A percentile compares a stretch with the other conserved stretches of the same genome.
Conservation (phyloP, 2,888 invertebrate genomes). For the Heliconius hortense region DNA sequence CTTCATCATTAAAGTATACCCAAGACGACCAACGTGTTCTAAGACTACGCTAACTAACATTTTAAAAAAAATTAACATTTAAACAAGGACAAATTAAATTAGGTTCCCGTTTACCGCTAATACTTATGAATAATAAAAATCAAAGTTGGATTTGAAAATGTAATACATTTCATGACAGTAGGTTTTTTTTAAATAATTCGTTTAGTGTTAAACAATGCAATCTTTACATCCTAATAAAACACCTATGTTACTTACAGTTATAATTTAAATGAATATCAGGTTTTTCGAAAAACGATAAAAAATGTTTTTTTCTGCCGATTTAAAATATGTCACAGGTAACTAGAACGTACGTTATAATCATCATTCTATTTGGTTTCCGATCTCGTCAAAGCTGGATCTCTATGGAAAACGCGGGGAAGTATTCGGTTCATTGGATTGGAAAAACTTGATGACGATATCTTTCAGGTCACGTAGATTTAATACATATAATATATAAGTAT, state of each 20-base stretch:
- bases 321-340: neutral
- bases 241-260: too few relatives aligned
- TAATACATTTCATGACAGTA: too few relatives aligned
- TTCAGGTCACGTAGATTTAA: slow-evolving; percentile 4
- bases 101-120: neutral
- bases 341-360: neutral
- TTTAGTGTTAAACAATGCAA: too few relatives aligned
- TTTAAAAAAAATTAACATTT: neutral
- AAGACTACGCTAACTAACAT: neutral
- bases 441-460: slow-evolving; percentile 15
- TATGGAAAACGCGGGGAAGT: neutral
- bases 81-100: neutral
- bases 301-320: neutral
- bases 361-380: slow-evolving; percentile 12
- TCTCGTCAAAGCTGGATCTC: neutral
- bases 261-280: too few relatives aligned
- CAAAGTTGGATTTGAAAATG: too few relatives aligned
- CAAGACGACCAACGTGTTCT: neutral
- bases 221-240: too few relatives aligned
- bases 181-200: too few relatives aligned
- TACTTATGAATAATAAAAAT: too few relatives aligned
- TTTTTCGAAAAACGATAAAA: neutral
- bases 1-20: neutral
- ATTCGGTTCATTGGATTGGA: slow-evolving; percentile 32
- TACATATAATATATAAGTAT: neutral